Percentiles rank a stretch among this genome's conserved stretches.
These are phyloP conservation scores for Xenus cinereus DNA, from an alignment of 2,113 vertebrate species.

Conservation along the genomic window DNA sequence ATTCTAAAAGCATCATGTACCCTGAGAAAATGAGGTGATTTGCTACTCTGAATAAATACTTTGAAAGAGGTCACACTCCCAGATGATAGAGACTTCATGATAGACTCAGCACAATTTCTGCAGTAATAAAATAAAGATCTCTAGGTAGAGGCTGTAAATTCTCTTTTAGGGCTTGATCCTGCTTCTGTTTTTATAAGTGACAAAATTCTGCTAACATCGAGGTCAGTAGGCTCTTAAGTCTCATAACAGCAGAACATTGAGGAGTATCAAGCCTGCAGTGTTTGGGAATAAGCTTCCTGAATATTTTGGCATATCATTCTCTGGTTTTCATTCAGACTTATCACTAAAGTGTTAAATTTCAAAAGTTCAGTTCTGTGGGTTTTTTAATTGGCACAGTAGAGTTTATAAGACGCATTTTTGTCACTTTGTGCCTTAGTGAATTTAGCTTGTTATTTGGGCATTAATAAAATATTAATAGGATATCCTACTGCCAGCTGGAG, in stretches of 20 bases:
- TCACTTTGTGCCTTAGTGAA: neutral
- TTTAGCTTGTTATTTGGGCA: neutral
- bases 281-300: neutral
- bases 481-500: neutral
- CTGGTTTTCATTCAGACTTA: neutral
- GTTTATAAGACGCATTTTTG: neutral
- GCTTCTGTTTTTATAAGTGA: neutral
- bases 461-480: neutral
- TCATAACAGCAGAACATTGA: neutral
- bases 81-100: neutral
- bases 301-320: neutral
- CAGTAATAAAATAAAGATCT: neutral
- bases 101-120: neutral
- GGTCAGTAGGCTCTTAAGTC: neutral
- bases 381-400: neutral
- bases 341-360: neutral
- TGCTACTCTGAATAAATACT: neutral
- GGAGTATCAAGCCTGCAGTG: neutral
- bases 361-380: neutral
- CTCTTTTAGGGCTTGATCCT: neutral
- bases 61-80: neutral
- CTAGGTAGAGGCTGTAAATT: neutral
- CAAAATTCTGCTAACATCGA: neutral
- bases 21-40: neutral
- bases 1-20: neutral